These are phyloP conservation scores for Stichopus horrens DNA, from an alignment of 53 echinoderm and acorn worm genomes.

Conservation along the genomic window DNA sequence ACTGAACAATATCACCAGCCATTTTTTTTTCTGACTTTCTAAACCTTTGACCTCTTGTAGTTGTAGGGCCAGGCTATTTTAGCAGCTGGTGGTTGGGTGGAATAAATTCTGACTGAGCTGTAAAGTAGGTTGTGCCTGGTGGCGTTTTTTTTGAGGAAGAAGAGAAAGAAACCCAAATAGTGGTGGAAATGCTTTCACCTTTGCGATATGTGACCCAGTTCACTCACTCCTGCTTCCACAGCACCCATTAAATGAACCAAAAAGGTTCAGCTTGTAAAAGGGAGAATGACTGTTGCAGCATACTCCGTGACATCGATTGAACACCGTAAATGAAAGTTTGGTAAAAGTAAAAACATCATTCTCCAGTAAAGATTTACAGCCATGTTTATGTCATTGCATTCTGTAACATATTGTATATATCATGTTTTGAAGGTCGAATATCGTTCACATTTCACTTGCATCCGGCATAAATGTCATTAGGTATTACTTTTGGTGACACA, in stretches of 20 bases:
- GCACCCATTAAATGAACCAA: too few relatives aligned
- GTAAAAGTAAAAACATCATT: too few relatives aligned
- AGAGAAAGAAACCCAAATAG: neutral
- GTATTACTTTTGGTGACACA: too few relatives aligned
- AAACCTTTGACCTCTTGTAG: neutral
- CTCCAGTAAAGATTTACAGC: too few relatives aligned
- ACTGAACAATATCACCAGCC: neutral
- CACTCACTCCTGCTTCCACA: neutral
- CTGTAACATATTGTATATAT: too few relatives aligned
- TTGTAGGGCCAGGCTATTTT: neutral
- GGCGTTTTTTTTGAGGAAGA: neutral
- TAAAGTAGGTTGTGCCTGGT: neutral
- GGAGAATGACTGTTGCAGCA: too few relatives aligned
- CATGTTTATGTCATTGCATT: too few relatives aligned
- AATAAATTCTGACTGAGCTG: neutral
- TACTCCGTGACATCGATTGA: neutral
- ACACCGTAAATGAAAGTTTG: too few relatives aligned
- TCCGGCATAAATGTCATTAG: too few relatives aligned
- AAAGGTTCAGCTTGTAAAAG: too few relatives aligned
- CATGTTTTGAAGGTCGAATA: too few relatives aligned
- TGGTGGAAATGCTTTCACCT: neutral
- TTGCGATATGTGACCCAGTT: neutral
- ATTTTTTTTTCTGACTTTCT: neutral
- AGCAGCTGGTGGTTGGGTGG: neutral
- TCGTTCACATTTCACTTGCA: too few relatives aligned